Base-by-base conservation (phyloP, 2,113 vertebrate species). In the Quiscalus mexicanus region DNA sequence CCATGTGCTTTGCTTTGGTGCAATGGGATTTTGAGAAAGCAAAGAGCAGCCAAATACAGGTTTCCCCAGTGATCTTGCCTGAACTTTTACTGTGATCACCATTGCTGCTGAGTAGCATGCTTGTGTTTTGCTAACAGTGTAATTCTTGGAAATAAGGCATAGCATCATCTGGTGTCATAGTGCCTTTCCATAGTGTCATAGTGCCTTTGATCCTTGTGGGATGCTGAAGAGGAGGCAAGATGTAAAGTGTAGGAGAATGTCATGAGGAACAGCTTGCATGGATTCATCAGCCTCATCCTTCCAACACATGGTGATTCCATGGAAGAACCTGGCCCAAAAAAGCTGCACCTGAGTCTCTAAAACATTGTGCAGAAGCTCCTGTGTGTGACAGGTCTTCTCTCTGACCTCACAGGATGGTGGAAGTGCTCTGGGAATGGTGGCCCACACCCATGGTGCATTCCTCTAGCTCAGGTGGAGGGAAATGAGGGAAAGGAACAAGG, bases 241-340 rank as follows among this genome's bases (percentile, higher is more conserved):
- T 52, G 20, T 45, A 79, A 85, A 47, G 20, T 45, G 56, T 50
- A 31, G 31, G 52, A 82, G 67, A n/a, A 6, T 67, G 42, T 33
- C 22, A 23, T 15, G n/a, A 82, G 14, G 31, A 21, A 47, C 58
- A 62, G 10, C 30, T 39, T 62, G 39, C 9, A 8, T n/a, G 33
- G 53, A 67, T 71, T 58, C 33, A 30, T 60, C 39, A 53, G 35
- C 18, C 9, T 84, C 42, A 19, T 58, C 53, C 45, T 68, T 64
- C 30, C 22, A 60, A 37, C 16, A 33, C 0, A 0, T 41, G 16
- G 9, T 79, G 55, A 33, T 83, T 65, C 45, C 1, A 1, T 47
- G 45, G 39, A 65, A 15, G 16, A 86, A 21, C 19, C 50, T 74
- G 52, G 37, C 24, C 24, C 41, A 62, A 30, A 41, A 83, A 5